These are phyloP conservation scores for Drosophila barbarae DNA, from an alignment of 2,888 invertebrate genomes.

Conservation along the genomic window DNA sequence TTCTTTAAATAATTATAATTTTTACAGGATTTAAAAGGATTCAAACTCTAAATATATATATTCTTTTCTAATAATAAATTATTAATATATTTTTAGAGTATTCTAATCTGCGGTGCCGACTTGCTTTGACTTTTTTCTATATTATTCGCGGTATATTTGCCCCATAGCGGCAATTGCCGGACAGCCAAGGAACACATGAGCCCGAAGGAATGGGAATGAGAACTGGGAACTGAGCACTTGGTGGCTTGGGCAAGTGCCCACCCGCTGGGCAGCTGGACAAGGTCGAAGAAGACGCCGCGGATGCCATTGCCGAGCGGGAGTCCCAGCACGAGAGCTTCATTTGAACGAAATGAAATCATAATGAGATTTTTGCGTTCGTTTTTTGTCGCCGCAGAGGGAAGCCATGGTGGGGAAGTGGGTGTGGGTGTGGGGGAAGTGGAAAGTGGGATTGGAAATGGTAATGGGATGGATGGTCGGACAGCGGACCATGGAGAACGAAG, in stretches of 20 bases:
- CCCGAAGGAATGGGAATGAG: slow-evolving; percentile 22
- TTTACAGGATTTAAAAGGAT: no score
- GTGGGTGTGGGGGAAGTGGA: slow-evolving; percentile 11
- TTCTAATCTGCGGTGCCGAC: not conserved
- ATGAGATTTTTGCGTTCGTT: slow-evolving; percentile 72
- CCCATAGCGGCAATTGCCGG: slow-evolving; percentile 65
- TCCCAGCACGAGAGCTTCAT: slow-evolving; percentile 70
- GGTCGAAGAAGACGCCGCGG: slow-evolving; percentile 21
- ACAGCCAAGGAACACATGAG: slow-evolving; percentile 63
- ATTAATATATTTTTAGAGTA: not conserved
- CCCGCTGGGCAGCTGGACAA: slow-evolving; percentile 51
- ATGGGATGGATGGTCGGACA: not conserved
- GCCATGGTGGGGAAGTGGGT: not conserved
- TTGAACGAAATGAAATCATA: slow-evolving; percentile 75
- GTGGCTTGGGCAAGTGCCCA: slow-evolving; percentile 6
- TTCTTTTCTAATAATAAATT: not conserved
- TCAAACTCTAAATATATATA: no score
- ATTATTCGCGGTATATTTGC: slow-evolving; percentile 23
- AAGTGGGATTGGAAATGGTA: slow-evolving; percentile 10
- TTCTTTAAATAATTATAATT: no score
- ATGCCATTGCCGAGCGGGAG: slow-evolving; percentile 27
- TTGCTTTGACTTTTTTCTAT: not conserved
- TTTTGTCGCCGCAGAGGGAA: slow-evolving; percentile 50
- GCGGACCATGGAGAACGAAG: not conserved
- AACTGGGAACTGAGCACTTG: not conserved